These are phyloP conservation scores for Campylorhamphus procurvoides DNA, from an alignment of 2,113 vertebrate species.

Conservation along the genomic window DNA sequence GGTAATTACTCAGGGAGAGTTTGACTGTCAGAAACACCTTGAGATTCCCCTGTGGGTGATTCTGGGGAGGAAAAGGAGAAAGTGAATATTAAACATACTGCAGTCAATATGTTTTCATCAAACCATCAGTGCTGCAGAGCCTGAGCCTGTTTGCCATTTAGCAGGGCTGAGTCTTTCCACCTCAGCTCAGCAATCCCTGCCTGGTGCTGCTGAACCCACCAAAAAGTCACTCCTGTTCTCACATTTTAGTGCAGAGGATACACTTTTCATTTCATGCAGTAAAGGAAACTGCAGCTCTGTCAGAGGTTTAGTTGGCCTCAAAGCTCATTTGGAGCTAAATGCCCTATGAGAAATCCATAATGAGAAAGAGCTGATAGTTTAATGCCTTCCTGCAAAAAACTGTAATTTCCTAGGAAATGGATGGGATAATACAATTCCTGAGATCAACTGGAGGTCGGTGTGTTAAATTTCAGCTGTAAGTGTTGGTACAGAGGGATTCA, in stretches of 20 bases:
- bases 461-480: background rate
- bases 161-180: background rate
- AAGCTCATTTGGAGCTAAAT: slow-evolving; percentile 53
- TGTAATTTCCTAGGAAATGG: slow-evolving; percentile 17
- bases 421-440: slow-evolving; percentile 9
- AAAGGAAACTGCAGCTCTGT: background rate
- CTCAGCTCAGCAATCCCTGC: background rate
- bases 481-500: background rate
- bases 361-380: slow-evolving; percentile 25
- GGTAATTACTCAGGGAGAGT: background rate
- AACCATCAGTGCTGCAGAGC: background rate
- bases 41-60: background rate
- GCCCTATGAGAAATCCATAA: slow-evolving; percentile 28
- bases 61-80: background rate
- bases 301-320: slow-evolving; percentile 17
- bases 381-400: slow-evolving; percentile 41
- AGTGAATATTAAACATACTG: background rate
- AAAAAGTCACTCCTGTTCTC: background rate
- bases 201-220: background rate
- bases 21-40: background rate
- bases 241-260: background rate
- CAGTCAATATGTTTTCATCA: background rate
- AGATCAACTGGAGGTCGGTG: background rate
- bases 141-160: background rate
- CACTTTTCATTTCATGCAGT: background rate